phyloP scores from a whole-genome alignment of 2,113 vertebrate genomes.

The Maccullochella peelii region DNA sequence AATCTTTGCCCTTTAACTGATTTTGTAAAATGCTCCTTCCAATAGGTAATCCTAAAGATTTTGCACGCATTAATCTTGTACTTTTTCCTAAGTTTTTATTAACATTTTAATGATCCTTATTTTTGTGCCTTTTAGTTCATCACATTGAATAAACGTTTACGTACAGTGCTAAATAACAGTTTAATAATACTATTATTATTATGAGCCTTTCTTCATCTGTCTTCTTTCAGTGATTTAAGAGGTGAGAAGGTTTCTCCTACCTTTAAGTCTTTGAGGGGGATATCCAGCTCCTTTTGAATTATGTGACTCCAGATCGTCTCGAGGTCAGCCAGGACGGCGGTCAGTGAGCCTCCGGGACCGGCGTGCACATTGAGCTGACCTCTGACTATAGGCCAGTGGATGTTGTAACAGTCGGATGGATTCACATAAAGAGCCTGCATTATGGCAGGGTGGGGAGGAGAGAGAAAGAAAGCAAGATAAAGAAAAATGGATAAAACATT shows the following conservation, averaged over 20 bases:
- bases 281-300: constrained; percentile 96
- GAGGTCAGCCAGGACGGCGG: constrained; percentile 91
- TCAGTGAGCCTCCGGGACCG: constrained; percentile 92
- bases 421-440: constrained; percentile 92
- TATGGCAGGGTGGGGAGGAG: background rate
- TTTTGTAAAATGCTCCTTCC: background rate
- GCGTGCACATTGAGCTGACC: constrained; percentile 93
- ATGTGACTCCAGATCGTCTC: constrained; percentile 95
- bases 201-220: background rate
- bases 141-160: background rate
- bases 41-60: background rate
- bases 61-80: background rate
- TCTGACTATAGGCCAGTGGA: constrained; percentile 94
- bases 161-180: background rate
- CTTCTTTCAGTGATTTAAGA: background rate
- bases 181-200: no score
- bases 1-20: background rate
- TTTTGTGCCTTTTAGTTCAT: background rate
- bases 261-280: constrained; percentile 97
- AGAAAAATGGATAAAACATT: background rate
- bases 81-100: background rate
- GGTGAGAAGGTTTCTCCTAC: constrained; percentile 72
- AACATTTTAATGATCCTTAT: background rate
- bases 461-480: background rate
- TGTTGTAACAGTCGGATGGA: constrained; percentile 91